Evolutionary conservation across 1,140 invertebrate genomes (phyloP).

Genomic region (Drosophila gunungcola): DNA sequence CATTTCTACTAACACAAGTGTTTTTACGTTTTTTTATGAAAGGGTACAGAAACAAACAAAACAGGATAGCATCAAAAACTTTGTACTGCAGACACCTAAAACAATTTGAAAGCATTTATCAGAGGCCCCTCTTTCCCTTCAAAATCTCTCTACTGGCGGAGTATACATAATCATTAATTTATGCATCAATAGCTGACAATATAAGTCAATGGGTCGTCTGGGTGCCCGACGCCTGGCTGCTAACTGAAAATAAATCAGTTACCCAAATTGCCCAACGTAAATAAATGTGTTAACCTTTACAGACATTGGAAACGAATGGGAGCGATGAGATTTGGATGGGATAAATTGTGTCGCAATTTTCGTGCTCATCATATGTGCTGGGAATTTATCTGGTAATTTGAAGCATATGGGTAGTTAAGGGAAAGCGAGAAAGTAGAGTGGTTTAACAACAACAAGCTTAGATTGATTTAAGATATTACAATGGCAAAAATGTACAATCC

Average conservation of each 20-base stretch:
- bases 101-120: conserved; percentile 52
- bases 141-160: conserved; percentile 9
- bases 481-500: too few relatives aligned
- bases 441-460: background rate
- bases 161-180: conserved; percentile 78
- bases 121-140: background rate
- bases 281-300: conserved; percentile 58
- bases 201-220: conserved; percentile 81
- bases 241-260: conserved; percentile 80
- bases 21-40: background rate
- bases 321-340: conserved; percentile 24
- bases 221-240: conserved; percentile 50
- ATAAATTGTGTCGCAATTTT: conserved; percentile 43
- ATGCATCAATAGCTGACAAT: conserved; percentile 82
- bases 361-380: conserved; percentile 7
- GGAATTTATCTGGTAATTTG: conserved; percentile 24
- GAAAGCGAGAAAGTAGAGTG: background rate
- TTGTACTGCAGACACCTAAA: conserved; percentile 6
- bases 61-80: background rate
- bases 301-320: conserved; percentile 18
- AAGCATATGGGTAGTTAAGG: conserved; percentile 8
- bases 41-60: background rate
- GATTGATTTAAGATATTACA: background rate
- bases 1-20: background rate
- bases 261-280: conserved; percentile 71